Evolutionary conservation across 2,113 vertebrate species (phyloP), one percentile per base, ranked within the genome.

Genomic region (Channa argus): DNA sequence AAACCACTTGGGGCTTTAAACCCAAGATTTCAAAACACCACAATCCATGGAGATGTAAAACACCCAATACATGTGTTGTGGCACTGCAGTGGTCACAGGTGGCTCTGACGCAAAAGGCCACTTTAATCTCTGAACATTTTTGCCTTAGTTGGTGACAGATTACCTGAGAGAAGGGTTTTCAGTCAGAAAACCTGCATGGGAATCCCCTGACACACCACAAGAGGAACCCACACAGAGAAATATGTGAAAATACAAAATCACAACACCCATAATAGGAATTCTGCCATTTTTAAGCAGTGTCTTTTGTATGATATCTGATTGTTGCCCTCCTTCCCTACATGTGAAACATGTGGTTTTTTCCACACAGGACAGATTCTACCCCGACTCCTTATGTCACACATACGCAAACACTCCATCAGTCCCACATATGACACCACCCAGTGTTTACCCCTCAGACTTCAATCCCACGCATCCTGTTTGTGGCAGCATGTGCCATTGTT

Each of bases 301-400:
- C 74, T 89, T 71, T 38, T 81, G 58, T 81, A 66, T 86, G 78
- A 83, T 88, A 91, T 93, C 93, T 92, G 90, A 92, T 93, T 58
- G 24, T 24, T 24, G 54, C 5, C 34, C 56, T 69, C 58, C 78
- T 93, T 91, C 58, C 80, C 85, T 83, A 86, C 67, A 88, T 66
- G 50, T 83, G 46, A 84, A 77, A 77, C 12, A 67, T 3, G 56
- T 91, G 79, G 73, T 77, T 84, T 65, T 88, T 84, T 73, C 54
- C 64, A 44, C 71, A 36, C 74, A 44, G 43, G 71, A 83, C 59
- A 81, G 64, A 77, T 76, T 79, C 73, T 68, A 79, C 82, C 59
- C 15, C 47, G 15, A 49, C 45, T 58, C 63, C 59, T 59, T 56
- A 54, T 74, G 50, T 74, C 66, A 63, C 10, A 71, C 72, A 38